A percentile compares a stretch with the other conserved stretches of the same genome.
phyloP scores from a whole-genome alignment of 2,888 invertebrate species.

The Cloeon dipterum region DNA sequence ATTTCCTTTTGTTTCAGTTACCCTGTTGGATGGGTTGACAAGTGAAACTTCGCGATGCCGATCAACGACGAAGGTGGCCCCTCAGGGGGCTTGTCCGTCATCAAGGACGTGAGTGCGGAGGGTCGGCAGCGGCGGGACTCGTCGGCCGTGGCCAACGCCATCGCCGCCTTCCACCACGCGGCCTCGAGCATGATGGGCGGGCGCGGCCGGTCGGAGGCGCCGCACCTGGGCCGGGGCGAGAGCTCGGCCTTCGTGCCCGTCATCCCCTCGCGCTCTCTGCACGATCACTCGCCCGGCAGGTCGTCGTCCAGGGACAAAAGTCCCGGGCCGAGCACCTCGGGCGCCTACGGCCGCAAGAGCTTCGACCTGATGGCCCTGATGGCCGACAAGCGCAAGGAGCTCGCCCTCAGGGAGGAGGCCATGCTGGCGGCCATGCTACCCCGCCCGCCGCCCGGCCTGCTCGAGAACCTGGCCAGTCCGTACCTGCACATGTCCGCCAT shows the following conservation, averaged over 20 bases:
- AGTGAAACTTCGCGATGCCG: neutral
- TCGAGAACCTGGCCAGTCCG: slow-evolving; percentile 7
- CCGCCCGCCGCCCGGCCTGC: slow-evolving; percentile 13
- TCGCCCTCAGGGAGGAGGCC: slow-evolving; percentile 48
- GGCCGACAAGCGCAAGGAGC: slow-evolving; percentile 69
- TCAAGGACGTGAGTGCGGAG: neutral
- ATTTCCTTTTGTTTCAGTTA: neutral
- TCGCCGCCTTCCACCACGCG: neutral
- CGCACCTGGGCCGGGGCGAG: slow-evolving; percentile 25
- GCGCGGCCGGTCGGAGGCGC: neutral
- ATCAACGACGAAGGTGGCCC: neutral
- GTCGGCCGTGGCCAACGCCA: neutral
- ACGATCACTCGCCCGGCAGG: neutral
- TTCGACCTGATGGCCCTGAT: slow-evolving; percentile 77
- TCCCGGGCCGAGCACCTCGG: neutral
- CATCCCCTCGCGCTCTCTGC: slow-evolving; percentile 52
- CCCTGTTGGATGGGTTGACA: neutral
- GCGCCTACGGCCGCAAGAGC: neutral
- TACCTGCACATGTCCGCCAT: slow-evolving; percentile 1
- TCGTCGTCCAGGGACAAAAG: neutral
- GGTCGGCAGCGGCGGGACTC: neutral
- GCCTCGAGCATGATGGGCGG: neutral
- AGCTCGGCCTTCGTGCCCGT: slow-evolving; percentile 74
- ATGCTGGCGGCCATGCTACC: slow-evolving; percentile 32
- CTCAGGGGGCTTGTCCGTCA: neutral